Evolutionary conservation across 2,113 vertebrate genomes (phyloP), one percentile per base, ranked within the genome.

Genomic region (Crotophaga sulcirostris): DNA sequence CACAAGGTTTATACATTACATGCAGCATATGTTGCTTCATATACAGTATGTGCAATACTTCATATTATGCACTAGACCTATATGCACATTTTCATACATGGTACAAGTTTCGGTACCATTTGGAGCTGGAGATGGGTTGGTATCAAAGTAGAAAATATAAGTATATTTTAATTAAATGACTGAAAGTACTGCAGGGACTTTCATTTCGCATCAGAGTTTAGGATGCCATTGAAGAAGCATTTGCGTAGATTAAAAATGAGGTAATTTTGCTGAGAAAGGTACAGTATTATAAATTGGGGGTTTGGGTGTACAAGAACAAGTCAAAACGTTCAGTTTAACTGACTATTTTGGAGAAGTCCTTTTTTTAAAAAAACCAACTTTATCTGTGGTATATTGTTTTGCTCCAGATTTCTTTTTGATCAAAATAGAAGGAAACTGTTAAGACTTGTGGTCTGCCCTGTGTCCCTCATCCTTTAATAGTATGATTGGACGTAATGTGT

Each of bases 31-130:
- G 15, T 64, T 89, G 31, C 33, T 23, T 59, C 8, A 6, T 44
- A 56, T 59, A 89, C 44, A 64, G 7, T 60, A 33, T 26, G 20
- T 76, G 29, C 26, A 77, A 8, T 73, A 38, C 44, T 73, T 92
- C n/a, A 14, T 42, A 11, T 62, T 44, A 29, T 38, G 80, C 13
- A 25, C 6, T 81, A 44, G 44, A 33, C 7, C 4, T 20, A 20
- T 42, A 31, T 0, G 2, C 62, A n/a, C 6, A 15, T 84, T 40
- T 28, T 66, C 7, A 11, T 77, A 31, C 55, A 24, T 59, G 29
- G 20, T 76, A 34, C 29, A 52, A 8, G 1, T 85, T 33, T 45
- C 0, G 0, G 11, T 82, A 47, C 25, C 4, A 16, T 56, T 72
- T 85, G 16, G 14, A 92, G 68, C 3, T 80, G 55, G 24, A 89